Conservation (phyloP, 1,140 invertebrate species). For the Lordiphosa stackelbergi region DNA sequence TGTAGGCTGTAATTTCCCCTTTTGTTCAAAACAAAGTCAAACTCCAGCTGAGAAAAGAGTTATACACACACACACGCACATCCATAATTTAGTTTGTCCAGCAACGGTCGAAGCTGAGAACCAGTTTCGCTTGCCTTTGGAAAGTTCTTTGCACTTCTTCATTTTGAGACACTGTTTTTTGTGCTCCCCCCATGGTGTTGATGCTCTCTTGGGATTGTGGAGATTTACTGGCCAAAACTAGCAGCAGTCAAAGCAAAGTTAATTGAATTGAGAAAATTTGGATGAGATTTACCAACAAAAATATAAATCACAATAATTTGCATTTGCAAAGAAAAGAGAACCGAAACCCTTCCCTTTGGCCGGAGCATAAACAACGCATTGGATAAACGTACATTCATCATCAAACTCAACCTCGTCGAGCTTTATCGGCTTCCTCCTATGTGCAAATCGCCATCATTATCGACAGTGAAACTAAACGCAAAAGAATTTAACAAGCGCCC, state of each 20-base stretch:
- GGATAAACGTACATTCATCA: slow-evolving; percentile 59
- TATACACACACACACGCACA: slow-evolving; percentile 6
- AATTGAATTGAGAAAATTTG: slow-evolving; percentile 23
- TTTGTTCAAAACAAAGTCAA: slow-evolving; percentile 14
- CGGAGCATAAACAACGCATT: slow-evolving; percentile 18
- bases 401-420: slow-evolving; percentile 40
- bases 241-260: slow-evolving; percentile 10
- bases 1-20: too few species aligned
- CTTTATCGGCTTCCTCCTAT: slow-evolving; percentile 8
- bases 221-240: slow-evolving; percentile 21
- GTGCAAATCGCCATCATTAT: slow-evolving; percentile 56
- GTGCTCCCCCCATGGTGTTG: slow-evolving; percentile 9
- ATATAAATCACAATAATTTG: slow-evolving; percentile 1
- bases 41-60: slow-evolving; percentile 43
- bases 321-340: background rate
- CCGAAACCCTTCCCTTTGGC: background rate
- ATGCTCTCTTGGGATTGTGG: too few species aligned
- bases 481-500: slow-evolving; percentile 69
- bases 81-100: too few species aligned
- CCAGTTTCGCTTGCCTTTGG: slow-evolving; percentile 23
- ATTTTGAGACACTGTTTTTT: slow-evolving; percentile 15
- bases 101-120: slow-evolving; percentile 16
- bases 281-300: too few species aligned
- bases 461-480: slow-evolving; percentile 67
- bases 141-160: slow-evolving; percentile 44